These are phyloP conservation scores for Paguma larvata DNA, from an alignment of 2,797 vertebrate genomes.

Conservation along the genomic window DNA sequence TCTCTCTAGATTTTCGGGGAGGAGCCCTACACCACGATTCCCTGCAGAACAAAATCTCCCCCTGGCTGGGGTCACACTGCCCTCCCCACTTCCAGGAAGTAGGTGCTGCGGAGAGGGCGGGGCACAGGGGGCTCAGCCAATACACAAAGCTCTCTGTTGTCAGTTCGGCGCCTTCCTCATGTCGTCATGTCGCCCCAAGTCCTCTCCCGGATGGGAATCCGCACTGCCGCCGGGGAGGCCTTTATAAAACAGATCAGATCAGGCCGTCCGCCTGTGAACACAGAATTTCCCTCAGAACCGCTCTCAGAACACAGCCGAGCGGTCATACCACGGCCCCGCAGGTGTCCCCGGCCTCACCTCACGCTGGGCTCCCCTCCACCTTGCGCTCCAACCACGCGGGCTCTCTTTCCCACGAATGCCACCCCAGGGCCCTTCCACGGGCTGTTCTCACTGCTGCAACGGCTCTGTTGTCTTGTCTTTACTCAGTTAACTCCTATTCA, in stretches of 20 bases:
- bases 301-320: neutral
- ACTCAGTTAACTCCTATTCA: neutral
- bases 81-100: neutral
- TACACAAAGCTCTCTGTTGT: fast-evolving
- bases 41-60: neutral
- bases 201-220: neutral
- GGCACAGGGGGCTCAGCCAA: neutral
- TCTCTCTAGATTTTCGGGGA: neutral
- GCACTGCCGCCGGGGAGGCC: neutral
- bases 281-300: neutral
- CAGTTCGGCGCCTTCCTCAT: no score
- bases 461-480: neutral
- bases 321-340: neutral
- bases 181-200: neutral
- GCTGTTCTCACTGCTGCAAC: neutral
- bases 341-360: neutral
- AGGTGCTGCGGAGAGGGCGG: neutral
- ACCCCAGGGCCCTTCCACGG: neutral
- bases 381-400: neutral
- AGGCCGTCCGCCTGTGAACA: neutral
- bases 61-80: neutral
- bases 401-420: neutral
- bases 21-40: neutral
- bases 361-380: neutral
- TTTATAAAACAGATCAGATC: neutral